Conservation (phyloP, 2,888 invertebrate genomes). For the Alentia gelatinosa region DNA sequence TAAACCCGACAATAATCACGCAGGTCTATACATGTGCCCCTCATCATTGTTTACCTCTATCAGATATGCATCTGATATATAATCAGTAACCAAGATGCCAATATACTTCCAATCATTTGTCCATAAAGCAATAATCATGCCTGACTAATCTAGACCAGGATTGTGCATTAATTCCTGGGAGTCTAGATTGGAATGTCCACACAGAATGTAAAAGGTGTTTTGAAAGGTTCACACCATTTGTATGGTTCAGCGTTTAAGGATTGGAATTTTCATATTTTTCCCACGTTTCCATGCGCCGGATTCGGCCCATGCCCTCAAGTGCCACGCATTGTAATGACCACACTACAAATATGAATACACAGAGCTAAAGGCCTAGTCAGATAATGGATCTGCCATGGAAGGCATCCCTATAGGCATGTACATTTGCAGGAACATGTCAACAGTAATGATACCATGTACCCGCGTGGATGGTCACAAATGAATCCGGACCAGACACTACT, state of each 20-base stretch:
- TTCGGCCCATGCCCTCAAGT: neutral
- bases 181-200: neutral
- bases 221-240: neutral
- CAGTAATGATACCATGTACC: conserved; percentile 28
- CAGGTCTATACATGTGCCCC: no score
- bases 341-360: neutral
- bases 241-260: neutral
- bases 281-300: neutral
- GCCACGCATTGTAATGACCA: neutral
- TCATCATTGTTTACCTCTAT: no score
- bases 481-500: neutral
- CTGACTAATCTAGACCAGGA: no score
- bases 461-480: neutral
- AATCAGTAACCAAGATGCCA: no score
- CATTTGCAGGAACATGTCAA: conserved; percentile 17
- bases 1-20: no score
- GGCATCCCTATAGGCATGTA: neutral
- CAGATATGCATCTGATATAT: no score
- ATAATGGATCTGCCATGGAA: conserved; percentile 1
- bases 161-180: no score
- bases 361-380: neutral
- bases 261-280: neutral
- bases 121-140: no score
- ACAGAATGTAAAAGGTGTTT: neutral
- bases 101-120: no score